Conservation (phyloP, 35 echinoderm and acorn worm species). For the Lytechinus variegatus region DNA sequence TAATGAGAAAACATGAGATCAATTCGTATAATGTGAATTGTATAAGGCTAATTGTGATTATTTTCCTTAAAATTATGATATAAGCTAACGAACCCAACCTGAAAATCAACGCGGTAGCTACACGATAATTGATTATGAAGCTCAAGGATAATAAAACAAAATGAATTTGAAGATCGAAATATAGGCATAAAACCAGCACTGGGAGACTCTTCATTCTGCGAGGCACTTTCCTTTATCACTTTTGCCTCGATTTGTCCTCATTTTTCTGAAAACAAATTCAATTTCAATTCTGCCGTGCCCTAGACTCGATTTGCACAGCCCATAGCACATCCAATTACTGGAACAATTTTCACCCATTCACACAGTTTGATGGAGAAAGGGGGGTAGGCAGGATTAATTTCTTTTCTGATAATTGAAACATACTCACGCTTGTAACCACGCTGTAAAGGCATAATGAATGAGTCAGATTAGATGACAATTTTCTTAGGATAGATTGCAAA, state of each 20-base stretch:
- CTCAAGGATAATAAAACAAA: too few relatives aligned
- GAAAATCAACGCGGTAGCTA: neutral
- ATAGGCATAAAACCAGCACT: neutral
- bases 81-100: neutral
- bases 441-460: neutral
- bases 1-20: neutral
- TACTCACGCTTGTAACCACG: neutral
- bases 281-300: neutral
- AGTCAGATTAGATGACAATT: neutral
- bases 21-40: too few relatives aligned
- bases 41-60: too few relatives aligned
- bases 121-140: neutral
- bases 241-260: conserved; percentile 1
- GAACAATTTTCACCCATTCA: neutral
- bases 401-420: neutral
- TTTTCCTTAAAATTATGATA: neutral
- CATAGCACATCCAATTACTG: conserved; percentile 11
- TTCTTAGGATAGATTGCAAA: neutral
- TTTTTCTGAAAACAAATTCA: conserved; percentile 15
- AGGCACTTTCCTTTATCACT: neutral
- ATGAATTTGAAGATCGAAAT: too few relatives aligned
- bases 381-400: neutral
- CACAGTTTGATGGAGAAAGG: neutral
- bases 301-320: conserved; percentile 17
- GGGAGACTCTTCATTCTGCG: neutral